phyloP scores from a whole-genome alignment of 2,888 invertebrate species.

The Mythimna vitellina region DNA sequence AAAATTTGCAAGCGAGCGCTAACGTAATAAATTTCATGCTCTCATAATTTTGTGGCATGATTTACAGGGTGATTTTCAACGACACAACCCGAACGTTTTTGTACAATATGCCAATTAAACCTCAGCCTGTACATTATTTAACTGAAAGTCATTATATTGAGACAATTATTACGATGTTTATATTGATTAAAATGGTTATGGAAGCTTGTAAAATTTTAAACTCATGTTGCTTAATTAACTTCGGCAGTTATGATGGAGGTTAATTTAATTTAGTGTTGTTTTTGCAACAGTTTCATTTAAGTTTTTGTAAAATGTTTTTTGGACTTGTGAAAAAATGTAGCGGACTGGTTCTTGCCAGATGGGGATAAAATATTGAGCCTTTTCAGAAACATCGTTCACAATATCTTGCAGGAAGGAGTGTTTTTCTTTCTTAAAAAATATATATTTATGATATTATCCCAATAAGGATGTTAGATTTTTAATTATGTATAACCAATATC shows the following conservation, averaged over 20 bases:
- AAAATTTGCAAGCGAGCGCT: constrained; percentile 86
- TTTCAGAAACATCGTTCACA: too few relatives aligned
- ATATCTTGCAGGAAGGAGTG: too few relatives aligned
- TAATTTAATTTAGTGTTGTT: background rate
- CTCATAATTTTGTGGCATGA: constrained; percentile 85
- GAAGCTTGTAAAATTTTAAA: constrained; percentile 29
- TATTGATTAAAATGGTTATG: constrained; percentile 57
- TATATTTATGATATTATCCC: too few relatives aligned
- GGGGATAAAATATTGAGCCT: too few relatives aligned
- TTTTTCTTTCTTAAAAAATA: too few relatives aligned
- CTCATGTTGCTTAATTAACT: constrained; percentile 39
- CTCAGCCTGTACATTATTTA: constrained; percentile 65
- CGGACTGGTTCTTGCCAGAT: too few relatives aligned
- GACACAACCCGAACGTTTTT: constrained; percentile 74
- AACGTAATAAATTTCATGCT: constrained; percentile 86
- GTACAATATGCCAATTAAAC: constrained; percentile 81
- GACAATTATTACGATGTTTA: constrained; percentile 55
- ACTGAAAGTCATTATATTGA: constrained; percentile 62
- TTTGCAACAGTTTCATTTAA: background rate
- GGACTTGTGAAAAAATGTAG: too few relatives aligned
- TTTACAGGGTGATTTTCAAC: constrained; percentile 81
- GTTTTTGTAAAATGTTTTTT: too few relatives aligned
- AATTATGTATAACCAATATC: too few relatives aligned
- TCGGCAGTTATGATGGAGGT: constrained; percentile 10
- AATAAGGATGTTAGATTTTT: too few relatives aligned